Evolutionary conservation across 2,113 vertebrate species (phyloP), one percentile per base, ranked within the genome.

Genomic region (Laticauda laticaudata): DNA sequence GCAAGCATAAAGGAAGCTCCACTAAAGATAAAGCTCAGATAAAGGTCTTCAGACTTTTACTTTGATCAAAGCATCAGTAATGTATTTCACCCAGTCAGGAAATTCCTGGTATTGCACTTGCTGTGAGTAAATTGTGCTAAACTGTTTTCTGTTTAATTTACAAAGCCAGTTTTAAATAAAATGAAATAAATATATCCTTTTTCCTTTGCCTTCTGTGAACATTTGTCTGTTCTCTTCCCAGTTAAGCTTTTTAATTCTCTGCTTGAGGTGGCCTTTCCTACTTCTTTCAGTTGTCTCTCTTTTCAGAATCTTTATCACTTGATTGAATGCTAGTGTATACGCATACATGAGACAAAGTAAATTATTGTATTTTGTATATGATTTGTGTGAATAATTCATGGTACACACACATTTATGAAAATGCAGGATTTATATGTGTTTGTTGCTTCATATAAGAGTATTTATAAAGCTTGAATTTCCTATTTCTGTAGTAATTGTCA

Each of bases 21-120:
- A 20, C 15, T 59, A 48, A 87, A 29, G 11, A 48, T 86, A 48
- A 91, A 48, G 43, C 39, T 91, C 26, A 56, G n/a, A n/a, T 12
- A 92, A 54, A 88, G 45, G 45, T 59, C 86, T 11, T 10, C 59
- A 93, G 21, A 88, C 64, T 92, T 95, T 18, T 48, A 93, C 64
- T 92, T 95, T 15, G 43, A 93, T 90, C 94, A 95, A 91, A 89
- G 5, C 91, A 0, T 48, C 9, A 85, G 43, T 21, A 93, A 93
- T 5, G 64, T 93, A 54, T 43, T 94, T 86, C 24, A 15, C 92
- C 59, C 51, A 93, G 93, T n/a, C 90, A 94, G 69, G 34, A 94
- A 93, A 64, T 92, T 93, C 0, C 10, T 90, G 55, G 18, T 93
- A 69, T 39, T 92, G 56, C 81, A 59, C 43, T 95, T 61, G 91